Percentiles rank a stretch among this genome's conserved stretches.
These are phyloP conservation scores for Neomorphus geoffroyi DNA, from an alignment of 2,797 vertebrate species.

Conservation along the genomic window DNA sequence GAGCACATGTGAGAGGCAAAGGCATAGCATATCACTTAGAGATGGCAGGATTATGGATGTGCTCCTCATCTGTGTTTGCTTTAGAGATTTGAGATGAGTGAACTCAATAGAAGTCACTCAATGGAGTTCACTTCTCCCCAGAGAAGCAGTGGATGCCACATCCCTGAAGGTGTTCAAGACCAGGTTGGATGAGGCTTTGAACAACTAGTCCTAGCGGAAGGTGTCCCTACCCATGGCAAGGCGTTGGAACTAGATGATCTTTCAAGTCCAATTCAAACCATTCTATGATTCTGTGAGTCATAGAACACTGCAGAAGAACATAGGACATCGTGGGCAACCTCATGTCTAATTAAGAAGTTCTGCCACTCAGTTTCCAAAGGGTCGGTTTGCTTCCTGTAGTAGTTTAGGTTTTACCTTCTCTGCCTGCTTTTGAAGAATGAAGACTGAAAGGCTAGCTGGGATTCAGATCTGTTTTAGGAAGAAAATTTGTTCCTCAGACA, in stretches of 20 bases:
- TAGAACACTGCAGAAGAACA: not conserved
- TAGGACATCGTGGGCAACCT: not conserved
- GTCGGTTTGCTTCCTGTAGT: not conserved
- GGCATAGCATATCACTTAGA: not conserved
- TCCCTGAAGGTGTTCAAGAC: no score
- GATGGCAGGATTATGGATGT: not conserved
- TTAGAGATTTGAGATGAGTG: not conserved
- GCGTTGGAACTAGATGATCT: no score
- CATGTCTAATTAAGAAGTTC: not conserved
- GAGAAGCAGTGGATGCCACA: no score
- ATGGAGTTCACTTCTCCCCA: no score
- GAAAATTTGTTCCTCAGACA: not conserved
- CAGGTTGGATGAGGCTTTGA: no score
- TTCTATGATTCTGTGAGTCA: no score
- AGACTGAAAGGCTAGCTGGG: not conserved
- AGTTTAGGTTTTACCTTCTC: not conserved
- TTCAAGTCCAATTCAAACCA: no score
- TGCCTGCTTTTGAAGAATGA: not conserved
- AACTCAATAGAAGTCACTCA: not conserved
- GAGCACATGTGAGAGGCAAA: not conserved
- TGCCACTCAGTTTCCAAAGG: not conserved
- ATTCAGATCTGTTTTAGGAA: not conserved
- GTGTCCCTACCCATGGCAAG: no score
- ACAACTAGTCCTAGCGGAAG: no score
- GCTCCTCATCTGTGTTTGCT: not conserved